Conservation (phyloP, 2,888 invertebrate species). For the Saturnia japonica region DNA sequence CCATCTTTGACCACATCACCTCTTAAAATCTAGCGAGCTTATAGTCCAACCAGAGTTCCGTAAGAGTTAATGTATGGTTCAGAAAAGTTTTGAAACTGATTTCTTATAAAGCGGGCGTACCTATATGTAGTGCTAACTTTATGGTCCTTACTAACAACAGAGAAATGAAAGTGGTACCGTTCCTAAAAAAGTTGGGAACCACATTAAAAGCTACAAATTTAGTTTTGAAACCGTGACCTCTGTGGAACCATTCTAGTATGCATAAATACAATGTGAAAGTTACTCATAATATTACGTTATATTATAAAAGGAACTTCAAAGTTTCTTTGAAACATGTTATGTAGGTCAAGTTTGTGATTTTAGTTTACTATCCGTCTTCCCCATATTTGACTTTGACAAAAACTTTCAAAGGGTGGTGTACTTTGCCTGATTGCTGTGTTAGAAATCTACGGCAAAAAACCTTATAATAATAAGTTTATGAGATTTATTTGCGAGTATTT, state of each 20-base stretch:
- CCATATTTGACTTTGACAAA: conserved; percentile 10
- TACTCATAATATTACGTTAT: neutral
- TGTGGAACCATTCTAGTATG: neutral
- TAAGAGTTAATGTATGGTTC: too few species aligned
- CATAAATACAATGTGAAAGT: neutral
- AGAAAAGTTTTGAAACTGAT: too few species aligned
- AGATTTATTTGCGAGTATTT: neutral
- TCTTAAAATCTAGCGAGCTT: neutral
- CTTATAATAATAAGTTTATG: neutral
- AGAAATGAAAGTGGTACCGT: too few species aligned
- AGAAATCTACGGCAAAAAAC: neutral
- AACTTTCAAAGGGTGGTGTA: neutral
- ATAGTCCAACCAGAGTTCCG: neutral
- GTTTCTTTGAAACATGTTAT: neutral
- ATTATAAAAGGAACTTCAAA: conserved; percentile 1
- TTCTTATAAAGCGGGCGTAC: too few species aligned
- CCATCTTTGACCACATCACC: neutral
- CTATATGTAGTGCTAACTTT: too few species aligned
- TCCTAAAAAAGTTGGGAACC: too few species aligned
- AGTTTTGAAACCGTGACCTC: neutral
- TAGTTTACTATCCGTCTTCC: neutral
- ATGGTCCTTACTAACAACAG: too few species aligned
- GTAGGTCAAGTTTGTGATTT: conserved; percentile 12
- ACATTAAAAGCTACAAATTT: neutral
- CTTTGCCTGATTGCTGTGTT: conserved; percentile 9